Conservation (phyloP, 1,140 invertebrate genomes). For the Brachionus asplanchnoidis region DNA sequence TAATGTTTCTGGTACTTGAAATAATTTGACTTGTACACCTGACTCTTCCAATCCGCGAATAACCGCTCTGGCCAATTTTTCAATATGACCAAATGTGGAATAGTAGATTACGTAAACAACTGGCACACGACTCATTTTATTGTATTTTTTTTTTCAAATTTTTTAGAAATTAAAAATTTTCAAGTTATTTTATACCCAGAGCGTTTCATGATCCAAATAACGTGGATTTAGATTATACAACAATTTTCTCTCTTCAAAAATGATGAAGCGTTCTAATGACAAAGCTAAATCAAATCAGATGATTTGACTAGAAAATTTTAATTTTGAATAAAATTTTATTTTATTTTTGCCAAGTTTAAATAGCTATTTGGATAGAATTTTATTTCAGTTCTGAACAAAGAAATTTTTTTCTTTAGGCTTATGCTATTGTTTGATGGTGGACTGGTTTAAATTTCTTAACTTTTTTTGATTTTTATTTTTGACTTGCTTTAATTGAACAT, state of each 20-base stretch:
- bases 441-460: too few species aligned
- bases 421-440: too few species aligned
- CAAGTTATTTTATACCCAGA: neutral
- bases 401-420: too few species aligned
- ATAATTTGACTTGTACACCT: constrained; percentile 18
- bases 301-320: neutral
- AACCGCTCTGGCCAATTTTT: neutral
- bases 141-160: neutral
- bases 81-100: constrained; percentile 40
- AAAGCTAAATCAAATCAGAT: neutral
- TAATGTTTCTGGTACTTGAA: constrained; percentile 29
- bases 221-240: neutral
- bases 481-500: too few species aligned
- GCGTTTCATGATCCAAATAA: neutral
- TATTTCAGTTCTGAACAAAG: too few species aligned
- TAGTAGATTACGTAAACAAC: constrained; percentile 38
- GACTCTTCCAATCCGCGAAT: neutral
- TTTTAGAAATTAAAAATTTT: neutral
- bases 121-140: constrained; percentile 35
- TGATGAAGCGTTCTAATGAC: neutral
- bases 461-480: too few species aligned
- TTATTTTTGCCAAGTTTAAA: too few species aligned
- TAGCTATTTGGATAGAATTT: too few species aligned
- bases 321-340: too few species aligned
- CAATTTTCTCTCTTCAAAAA: neutral